A percentile compares a stretch with the other conserved stretches of the same genome.
phyloP scores from a whole-genome alignment of 2,113 vertebrate genomes.

The Prinia subflava region DNA sequence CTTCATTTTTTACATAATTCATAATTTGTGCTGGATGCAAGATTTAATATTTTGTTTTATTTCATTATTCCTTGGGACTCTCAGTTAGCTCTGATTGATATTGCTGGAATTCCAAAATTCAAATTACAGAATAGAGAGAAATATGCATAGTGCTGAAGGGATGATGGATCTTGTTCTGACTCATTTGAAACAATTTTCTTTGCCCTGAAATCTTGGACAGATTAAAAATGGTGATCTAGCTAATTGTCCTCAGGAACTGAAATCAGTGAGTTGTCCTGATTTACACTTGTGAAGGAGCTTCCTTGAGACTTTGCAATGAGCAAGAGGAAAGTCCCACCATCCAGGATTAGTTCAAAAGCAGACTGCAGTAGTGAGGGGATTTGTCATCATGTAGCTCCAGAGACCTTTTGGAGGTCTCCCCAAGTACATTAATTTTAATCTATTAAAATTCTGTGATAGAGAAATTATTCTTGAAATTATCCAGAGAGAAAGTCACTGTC shows the following conservation, averaged over 20 bases:
- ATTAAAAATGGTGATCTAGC: background rate
- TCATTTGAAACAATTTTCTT: background rate
- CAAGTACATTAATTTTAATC: background rate
- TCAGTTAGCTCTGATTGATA: background rate
- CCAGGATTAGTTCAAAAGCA: background rate
- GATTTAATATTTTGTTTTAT: background rate
- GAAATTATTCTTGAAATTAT: background rate
- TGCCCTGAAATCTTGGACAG: background rate
- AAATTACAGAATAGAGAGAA: conserved; percentile 2
- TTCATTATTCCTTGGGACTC: background rate
- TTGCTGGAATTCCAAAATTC: background rate
- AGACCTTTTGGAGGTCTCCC: background rate
- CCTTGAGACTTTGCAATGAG: background rate
- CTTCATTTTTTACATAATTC: background rate
- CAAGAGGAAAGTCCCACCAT: background rate
- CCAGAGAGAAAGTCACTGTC: background rate
- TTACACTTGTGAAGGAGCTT: background rate
- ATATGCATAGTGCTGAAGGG: background rate
- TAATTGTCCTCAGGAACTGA: background rate
- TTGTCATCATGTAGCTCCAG: background rate
- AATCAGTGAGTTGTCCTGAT: background rate
- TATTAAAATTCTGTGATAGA: background rate
- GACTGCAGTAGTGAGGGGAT: background rate
- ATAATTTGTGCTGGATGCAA: background rate
- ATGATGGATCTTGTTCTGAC: background rate